A percentile compares a stretch with the other conserved stretches of the same genome.
These are phyloP conservation scores for Caenorhabditis sinica DNA, from an alignment of 2,888 invertebrate genomes.

Conservation along the genomic window DNA sequence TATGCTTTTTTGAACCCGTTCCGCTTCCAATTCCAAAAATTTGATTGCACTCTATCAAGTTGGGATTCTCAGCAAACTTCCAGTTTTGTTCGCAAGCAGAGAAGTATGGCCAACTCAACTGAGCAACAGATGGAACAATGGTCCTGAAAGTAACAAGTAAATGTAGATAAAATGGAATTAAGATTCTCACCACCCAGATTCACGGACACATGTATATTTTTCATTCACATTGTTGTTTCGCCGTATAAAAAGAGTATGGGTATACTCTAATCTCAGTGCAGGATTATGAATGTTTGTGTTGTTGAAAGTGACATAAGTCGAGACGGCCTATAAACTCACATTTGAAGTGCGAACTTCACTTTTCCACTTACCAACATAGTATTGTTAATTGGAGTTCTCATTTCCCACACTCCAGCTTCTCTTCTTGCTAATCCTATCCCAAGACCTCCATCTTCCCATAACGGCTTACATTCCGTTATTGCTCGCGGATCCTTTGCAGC, in stretches of 20 bases:
- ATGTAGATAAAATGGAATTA: not conserved
- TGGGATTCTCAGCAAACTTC: constrained; percentile 61
- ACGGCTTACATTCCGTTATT: constrained; percentile 78
- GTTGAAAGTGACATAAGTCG: constrained; percentile 75
- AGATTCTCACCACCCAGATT: constrained; percentile 47
- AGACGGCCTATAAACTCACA: constrained; percentile 64
- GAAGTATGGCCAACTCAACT: constrained; percentile 68
- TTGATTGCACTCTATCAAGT: constrained; percentile 64
- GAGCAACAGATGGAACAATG: constrained; percentile 60
- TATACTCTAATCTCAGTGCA: constrained; percentile 62
- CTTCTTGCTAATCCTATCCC: constrained; percentile 72
- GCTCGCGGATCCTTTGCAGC: constrained; percentile 48
- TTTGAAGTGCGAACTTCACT: not conserved
- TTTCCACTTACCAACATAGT: constrained; percentile 60
- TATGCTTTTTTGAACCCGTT: constrained; percentile 17
- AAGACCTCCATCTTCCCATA: constrained; percentile 79
- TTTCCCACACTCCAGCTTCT: constrained; percentile 80
- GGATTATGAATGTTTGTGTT: constrained; percentile 63
- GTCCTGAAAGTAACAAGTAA: constrained; percentile 52
- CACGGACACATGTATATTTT: constrained; percentile 43
- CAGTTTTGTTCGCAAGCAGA: constrained; percentile 69
- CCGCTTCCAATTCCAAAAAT: constrained; percentile 22
- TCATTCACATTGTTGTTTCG: constrained; percentile 37
- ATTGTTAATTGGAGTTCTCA: constrained; percentile 68
- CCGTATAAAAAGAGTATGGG: constrained; percentile 48